Percentiles rank a stretch among this genome's conserved stretches.
phyloP scores from a whole-genome alignment of 1,140 invertebrate species.

The silkworm (Bombyx mori) region ASM3026992v2 NC_085117.1:12300001-12300500 shows the following conservation, averaged over 20 bases:
- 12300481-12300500: conserved; percentile 79
- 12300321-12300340: conserved; percentile 74
- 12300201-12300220: not conserved
- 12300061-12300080: too few species aligned
- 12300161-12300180: too few species aligned
- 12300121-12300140: not conserved
- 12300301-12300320: conserved; percentile 76
- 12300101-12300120: too few species aligned
- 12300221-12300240: conserved; percentile 71
- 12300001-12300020: too few species aligned
- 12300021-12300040: too few species aligned
- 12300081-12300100: too few species aligned
- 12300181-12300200: too few species aligned
- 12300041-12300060: too few species aligned
- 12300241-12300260: conserved; percentile 73
- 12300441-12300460: conserved; percentile 80
- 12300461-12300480: conserved; percentile 78
- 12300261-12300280: conserved; percentile 71
- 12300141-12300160: not conserved
- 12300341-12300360: conserved; percentile 74
- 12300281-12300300: conserved; percentile 75
- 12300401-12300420: conserved; percentile 56
- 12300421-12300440: conserved; percentile 72
- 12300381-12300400: conserved; percentile 62
- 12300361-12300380: conserved; percentile 76